phyloP scores from a whole-genome alignment of 1,140 invertebrate species.

The Platorchestia sp. region DNA sequence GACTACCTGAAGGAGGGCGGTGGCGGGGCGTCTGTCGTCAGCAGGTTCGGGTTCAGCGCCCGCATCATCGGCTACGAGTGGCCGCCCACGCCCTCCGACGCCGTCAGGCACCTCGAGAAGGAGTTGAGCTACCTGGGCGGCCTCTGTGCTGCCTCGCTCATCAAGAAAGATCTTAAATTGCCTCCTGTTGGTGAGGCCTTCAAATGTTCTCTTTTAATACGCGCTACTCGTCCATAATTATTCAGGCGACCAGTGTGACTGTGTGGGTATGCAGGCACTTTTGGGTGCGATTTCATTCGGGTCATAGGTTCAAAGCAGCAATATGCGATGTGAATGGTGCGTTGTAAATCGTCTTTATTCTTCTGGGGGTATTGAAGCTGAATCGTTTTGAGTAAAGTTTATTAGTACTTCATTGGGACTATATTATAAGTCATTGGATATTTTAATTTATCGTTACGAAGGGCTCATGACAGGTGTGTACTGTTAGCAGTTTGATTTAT shows the following conservation, averaged over 20 bases:
- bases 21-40: constrained; percentile 70
- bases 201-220: no score
- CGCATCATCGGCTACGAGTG: constrained; percentile 93
- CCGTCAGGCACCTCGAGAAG: constrained; percentile 85
- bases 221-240: background rate
- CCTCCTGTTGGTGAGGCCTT: constrained; percentile 70
- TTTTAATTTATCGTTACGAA: background rate
- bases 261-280: background rate
- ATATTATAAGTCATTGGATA: no score
- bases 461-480: background rate
- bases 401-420: background rate
- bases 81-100: constrained; percentile 70
- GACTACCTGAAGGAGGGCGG: constrained; percentile 95
- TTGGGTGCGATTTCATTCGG: background rate
- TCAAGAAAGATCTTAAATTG: constrained; percentile 86
- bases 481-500: background rate
- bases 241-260: background rate
- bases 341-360: background rate
- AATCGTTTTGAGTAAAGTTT: background rate
- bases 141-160: constrained; percentile 88
- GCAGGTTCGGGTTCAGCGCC: constrained; percentile 92
- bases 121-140: constrained; percentile 92
- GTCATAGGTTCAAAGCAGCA: no score
- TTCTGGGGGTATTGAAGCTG: background rate
- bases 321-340: background rate